Evolutionary conservation across 2,888 invertebrate genomes (phyloP), one percentile per base, ranked within the genome.

Genomic region (Empis livida): DNA sequence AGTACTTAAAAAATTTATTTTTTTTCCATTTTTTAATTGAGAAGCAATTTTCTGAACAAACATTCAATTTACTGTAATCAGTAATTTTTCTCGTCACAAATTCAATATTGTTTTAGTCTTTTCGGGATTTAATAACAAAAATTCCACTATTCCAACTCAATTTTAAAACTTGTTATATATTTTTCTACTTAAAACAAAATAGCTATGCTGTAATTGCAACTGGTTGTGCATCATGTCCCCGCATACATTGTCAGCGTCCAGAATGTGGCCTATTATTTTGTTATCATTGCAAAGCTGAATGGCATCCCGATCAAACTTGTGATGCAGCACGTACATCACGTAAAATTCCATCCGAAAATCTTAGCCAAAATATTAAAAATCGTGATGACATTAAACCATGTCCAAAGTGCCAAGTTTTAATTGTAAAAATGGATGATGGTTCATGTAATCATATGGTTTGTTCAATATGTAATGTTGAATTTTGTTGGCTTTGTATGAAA

Each of bases 401-500:
- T 65, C 93, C 93, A 27, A 76, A 90, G 45, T 93, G 93, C 70
- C 89, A 84, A 62, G 89, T 84, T 63, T 78, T 89, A 59, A 95
- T 96, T 59, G 90, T 93, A 56, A 97, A 97, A 76, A 63, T 95
- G 83, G 92, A 96, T 64, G 96, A 97, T 71, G 96, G 96, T 49
- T 90, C 90, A 38, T 93, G 94, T 70, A 96, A 97, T 73, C 97
- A 96, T 73, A 96, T 97, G 94, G 90, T 92, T 58, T 96, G 96
- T 71, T 87, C 92, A 53, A 88, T 96, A 45, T 97, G 96, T 71
- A 92, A 92, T 50, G 91, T 93, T 0, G 95, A 96, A 74, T 97
- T 97, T 74, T 97, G 97, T 73, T 97, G 97, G 96, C 80, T 97
- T 53, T 97, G 97, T 65, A 91, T 96, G 90, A 94, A 95, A 71